Percentiles rank a stretch among this genome's conserved stretches.
Evolutionary conservation across 2,888 invertebrate genomes (phyloP).

Genomic region (Eupithecia inturbata): DNA sequence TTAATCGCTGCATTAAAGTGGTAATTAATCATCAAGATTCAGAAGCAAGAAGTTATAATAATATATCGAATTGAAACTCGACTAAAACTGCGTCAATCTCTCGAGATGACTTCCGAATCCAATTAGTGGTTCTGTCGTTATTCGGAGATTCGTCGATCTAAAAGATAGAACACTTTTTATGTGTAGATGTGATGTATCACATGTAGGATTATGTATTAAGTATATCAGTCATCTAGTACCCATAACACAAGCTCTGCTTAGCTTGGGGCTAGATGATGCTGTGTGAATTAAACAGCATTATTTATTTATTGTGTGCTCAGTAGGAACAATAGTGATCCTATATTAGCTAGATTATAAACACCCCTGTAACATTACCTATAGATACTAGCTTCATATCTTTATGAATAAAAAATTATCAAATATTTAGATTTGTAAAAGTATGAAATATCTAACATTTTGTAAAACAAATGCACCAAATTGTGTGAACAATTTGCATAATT

Average conservation of each 20-base stretch:
- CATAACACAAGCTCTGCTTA: too few relatives aligned
- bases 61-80: slow-evolving; percentile 19
- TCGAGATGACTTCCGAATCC: slow-evolving; percentile 34
- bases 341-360: too few relatives aligned
- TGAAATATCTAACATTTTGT: background rate
- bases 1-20: too few relatives aligned
- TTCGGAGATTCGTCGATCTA: slow-evolving; percentile 25
- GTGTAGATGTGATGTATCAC: background rate
- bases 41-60: background rate
- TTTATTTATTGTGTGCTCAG: too few relatives aligned
- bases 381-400: too few relatives aligned
- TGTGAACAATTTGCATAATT: slow-evolving; percentile 31
- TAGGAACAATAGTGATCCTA: too few relatives aligned
- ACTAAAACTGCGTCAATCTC: slow-evolving; percentile 28
- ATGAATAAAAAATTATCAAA: too few relatives aligned
- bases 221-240: too few relatives aligned
- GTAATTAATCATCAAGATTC: background rate
- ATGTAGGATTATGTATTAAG: too few relatives aligned
- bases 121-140: slow-evolving; percentile 35
- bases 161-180: background rate
- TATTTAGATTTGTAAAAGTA: background rate
- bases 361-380: too few relatives aligned
- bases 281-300: too few relatives aligned
- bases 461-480: slow-evolving; percentile 20
- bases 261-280: too few relatives aligned